These are phyloP conservation scores for Galeruca laticollis DNA, from an alignment of 2,888 invertebrate species.

Conservation along the genomic window DNA sequence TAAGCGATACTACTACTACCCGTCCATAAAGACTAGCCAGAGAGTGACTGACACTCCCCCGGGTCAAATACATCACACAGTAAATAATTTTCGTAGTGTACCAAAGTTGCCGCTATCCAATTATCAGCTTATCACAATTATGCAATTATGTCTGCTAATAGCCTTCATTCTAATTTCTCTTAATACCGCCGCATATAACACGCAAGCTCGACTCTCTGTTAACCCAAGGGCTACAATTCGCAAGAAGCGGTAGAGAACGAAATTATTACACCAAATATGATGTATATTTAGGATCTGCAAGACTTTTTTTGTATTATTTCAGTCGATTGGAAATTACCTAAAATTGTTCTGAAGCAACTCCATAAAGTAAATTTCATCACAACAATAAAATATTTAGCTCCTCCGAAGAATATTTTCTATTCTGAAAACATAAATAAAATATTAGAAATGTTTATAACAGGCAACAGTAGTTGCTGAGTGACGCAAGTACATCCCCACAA, in stretches of 20 bases:
- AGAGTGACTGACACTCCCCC: constrained; percentile 28
- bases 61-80: constrained; percentile 19
- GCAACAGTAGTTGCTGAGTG: too few species aligned
- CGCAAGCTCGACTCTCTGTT: constrained; percentile 8
- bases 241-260: neutral
- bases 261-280: neutral
- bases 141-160: constrained; percentile 30
- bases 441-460: too few species aligned
- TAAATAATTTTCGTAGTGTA: constrained; percentile 8
- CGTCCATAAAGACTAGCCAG: constrained; percentile 1
- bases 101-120: constrained; percentile 28
- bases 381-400: too few species aligned
- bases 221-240: constrained; percentile 8
- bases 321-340: too few species aligned
- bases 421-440: too few species aligned
- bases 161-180: constrained; percentile 33
- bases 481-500: too few species aligned
- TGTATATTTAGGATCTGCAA: neutral
- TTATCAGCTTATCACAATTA: constrained; percentile 37
- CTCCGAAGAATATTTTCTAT: too few species aligned
- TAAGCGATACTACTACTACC: neutral
- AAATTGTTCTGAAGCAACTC: too few species aligned
- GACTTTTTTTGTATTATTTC: neutral
- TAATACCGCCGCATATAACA: constrained; percentile 30
- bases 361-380: too few species aligned